Evolutionary conservation across 2,888 invertebrate species (phyloP).

Genomic region (Diogma glabrata): DNA sequence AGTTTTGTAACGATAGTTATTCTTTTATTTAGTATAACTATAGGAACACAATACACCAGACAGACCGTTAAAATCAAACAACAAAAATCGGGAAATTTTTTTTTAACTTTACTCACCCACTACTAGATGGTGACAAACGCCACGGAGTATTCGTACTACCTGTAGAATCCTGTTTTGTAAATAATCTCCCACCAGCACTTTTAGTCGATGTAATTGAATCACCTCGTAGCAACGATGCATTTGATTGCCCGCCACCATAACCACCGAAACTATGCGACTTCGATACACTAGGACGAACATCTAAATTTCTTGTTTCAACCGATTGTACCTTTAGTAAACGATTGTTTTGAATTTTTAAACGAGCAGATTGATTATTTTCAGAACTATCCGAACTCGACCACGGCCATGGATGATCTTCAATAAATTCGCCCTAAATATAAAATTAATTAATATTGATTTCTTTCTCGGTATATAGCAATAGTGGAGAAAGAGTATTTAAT

Average conservation of each 20-base stretch:
- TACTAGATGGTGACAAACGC: slow-evolving; percentile 37
- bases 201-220: slow-evolving; percentile 54
- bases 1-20: no score
- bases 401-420: slow-evolving; percentile 25
- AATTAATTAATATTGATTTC: slow-evolving; percentile 5
- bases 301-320: slow-evolving; percentile 24
- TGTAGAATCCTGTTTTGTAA: slow-evolving; percentile 55
- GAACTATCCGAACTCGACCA: slow-evolving; percentile 46
- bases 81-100: no score
- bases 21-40: no score
- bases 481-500: not conserved
- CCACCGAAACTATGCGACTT: slow-evolving; percentile 86
- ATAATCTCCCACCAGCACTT: slow-evolving; percentile 47
- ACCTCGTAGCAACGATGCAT: slow-evolving; percentile 41
- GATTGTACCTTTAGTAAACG: slow-evolving; percentile 33
- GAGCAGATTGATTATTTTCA: slow-evolving; percentile 23
- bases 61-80: not conserved
- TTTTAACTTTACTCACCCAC: slow-evolving; percentile 36
- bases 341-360: slow-evolving; percentile 24
- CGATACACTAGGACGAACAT: slow-evolving; percentile 46
- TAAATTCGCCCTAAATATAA: slow-evolving; percentile 2
- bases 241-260: slow-evolving; percentile 44
- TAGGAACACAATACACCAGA: not conserved
- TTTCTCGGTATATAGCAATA: not conserved
- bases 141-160: slow-evolving; percentile 32